Conservation (phyloP, 2,113 vertebrate species). For the Labrus mixtus region DNA sequence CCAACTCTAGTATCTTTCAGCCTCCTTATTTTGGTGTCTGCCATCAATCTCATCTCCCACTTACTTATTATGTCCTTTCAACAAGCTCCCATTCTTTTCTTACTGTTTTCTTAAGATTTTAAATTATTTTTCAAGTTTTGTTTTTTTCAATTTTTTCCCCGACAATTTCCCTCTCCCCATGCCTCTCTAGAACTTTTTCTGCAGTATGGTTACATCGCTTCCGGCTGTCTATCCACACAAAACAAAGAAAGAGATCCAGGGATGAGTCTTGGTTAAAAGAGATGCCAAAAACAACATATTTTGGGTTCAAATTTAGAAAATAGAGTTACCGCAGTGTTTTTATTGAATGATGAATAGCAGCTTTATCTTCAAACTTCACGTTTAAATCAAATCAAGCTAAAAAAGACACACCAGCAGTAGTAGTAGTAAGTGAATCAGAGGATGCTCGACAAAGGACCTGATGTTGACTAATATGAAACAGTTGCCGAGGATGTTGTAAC, state of each 20-base stretch:
- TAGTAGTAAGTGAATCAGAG: conserved; percentile 9
- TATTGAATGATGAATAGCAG: conserved; percentile 15
- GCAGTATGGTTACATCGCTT: neutral
- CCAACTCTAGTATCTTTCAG: conserved; percentile 5
- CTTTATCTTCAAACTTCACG: neutral
- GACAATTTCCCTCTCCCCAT: too few species aligned
- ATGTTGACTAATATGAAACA: neutral
- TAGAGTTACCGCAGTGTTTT: conserved; percentile 1
- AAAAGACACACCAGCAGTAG: neutral
- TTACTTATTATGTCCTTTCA: conserved; percentile 4
- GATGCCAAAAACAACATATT: conserved; percentile 20
- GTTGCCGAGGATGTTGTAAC: neutral
- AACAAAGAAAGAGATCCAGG: conserved; percentile 4
- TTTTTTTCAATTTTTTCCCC: neutral
- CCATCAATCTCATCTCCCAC: conserved; percentile 7
- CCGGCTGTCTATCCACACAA: conserved; percentile 37
- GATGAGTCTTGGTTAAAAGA: neutral
- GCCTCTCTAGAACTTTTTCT: neutral
- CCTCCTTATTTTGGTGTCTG: conserved; percentile 31
- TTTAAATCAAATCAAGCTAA: neutral
- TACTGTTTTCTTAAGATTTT: neutral
- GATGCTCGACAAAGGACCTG: neutral
- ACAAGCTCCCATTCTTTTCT: conserved; percentile 7
- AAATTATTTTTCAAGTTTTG: neutral
- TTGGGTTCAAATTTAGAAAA: conserved; percentile 2